These are phyloP conservation scores for Agapornis canus DNA, from an alignment of 2,797 vertebrate genomes.

Conservation along the genomic window DNA sequence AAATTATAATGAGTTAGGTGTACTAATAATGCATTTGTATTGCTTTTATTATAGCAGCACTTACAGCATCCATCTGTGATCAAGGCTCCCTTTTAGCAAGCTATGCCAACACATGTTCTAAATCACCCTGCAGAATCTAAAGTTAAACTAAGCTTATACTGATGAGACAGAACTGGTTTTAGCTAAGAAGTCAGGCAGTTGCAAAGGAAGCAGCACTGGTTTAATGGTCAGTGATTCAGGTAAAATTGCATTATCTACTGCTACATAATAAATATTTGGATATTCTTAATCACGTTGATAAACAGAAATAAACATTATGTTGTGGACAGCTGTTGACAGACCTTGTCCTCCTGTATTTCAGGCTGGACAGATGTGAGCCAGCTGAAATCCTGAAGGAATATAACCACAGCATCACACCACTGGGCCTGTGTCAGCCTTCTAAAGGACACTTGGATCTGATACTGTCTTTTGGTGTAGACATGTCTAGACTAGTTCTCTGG, in stretches of 20 bases:
- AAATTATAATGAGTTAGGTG: neutral
- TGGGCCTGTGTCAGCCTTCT: neutral
- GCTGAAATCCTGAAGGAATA: neutral
- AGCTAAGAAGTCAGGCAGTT: neutral
- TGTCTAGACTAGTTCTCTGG: constrained; percentile 1
- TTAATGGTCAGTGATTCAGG: neutral
- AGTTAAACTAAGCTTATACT: neutral
- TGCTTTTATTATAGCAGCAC: neutral
- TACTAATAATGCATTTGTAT: neutral
- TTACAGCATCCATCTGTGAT: neutral
- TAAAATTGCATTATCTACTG: neutral
- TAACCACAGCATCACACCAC: neutral
- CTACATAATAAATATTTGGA: neutral
- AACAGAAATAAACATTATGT: neutral
- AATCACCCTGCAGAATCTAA: neutral
- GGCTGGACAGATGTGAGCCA: neutral
- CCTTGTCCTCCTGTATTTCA: neutral
- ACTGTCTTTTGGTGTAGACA: neutral
- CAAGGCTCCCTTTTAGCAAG: neutral
- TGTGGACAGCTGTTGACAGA: neutral
- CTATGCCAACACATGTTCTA: neutral
- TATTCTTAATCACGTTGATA: neutral
- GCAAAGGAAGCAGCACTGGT: neutral
- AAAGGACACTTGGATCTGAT: neutral
- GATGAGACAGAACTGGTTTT: neutral